Evolutionary conservation across 2,113 vertebrate species (phyloP), one percentile per base, ranked within the genome.

Genomic region (Zapus hudsonius): DNA sequence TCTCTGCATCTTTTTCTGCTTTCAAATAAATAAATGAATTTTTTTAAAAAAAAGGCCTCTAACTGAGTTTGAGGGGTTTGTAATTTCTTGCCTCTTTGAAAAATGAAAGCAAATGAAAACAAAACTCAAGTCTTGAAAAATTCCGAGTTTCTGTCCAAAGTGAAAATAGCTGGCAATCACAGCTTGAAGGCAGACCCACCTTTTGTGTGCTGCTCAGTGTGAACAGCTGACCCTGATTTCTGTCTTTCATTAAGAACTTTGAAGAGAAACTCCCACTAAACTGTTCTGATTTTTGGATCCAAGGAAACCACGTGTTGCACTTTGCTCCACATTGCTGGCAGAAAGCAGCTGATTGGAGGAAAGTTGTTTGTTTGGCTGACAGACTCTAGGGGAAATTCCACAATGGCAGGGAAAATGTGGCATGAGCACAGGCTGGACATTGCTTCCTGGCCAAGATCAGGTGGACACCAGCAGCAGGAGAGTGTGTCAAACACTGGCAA

Each of bases 101-200:
- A 52, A 52, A 52, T 52, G 52, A 52, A 52, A 52, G 52, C 12
- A 80, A 67, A 74, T 80, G 69, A 91, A 91, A 79, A 75, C 11
- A 42, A 94, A 84, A 79, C 76, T 40, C 47, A 73, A n/a, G 22
- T 57, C 78, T 90, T 76, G 44, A 91, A 89, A 92, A 55, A 72
- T 59, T 36, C 15, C 17, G 13, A 55, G 27, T 75, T 92, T 90
- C 66, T 89, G 63, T 17, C 19, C 29, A 83, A 47, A n/a, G 67
- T 70, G 47, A 86, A 94, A 87, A 79, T 7, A 87, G 5, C 29
- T 67, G 55, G 47, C 69, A 92, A 78, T 69, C 66, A 90, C 78
- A 55, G 25, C 25, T 81, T 69, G 74, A 22, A 93, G 67, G 75
- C 36, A 25, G 47, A 19, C 22, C 20, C 69, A n/a, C 12, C 15